Evolutionary conservation across 1,140 invertebrate species (phyloP).

Genomic region (Macrobrachium nipponense): DNA sequence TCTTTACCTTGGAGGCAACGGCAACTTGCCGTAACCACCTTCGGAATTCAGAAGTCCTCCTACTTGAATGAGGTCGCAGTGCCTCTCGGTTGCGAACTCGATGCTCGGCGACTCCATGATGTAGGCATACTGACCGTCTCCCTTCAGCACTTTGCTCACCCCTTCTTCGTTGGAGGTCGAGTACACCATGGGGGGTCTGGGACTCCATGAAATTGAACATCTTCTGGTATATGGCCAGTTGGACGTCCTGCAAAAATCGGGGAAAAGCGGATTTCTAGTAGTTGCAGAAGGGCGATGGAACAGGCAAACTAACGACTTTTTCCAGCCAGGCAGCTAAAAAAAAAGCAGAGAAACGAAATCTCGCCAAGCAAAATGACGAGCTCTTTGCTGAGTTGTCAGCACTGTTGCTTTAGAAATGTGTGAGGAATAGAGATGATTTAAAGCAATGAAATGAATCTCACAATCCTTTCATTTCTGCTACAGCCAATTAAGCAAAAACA

Average conservation of each 20-base stretch:
- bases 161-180: constrained; percentile 64
- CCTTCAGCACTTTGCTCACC: constrained; percentile 57
- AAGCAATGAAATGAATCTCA: too few relatives aligned
- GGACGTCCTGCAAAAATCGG: constrained; percentile 70
- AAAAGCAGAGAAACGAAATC: too few relatives aligned
- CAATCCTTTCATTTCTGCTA: too few relatives aligned
- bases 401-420: too few relatives aligned
- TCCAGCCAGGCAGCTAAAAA: too few relatives aligned
- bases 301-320: too few relatives aligned
- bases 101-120: constrained; percentile 65
- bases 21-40: constrained; percentile 70
- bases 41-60: constrained; percentile 69
- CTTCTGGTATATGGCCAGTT: constrained; percentile 70
- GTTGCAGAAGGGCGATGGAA: too few relatives aligned
- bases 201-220: constrained; percentile 74
- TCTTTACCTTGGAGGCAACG: constrained; percentile 67
- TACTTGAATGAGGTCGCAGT: constrained; percentile 68
- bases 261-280: too few relatives aligned
- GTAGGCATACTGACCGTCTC: constrained; percentile 64
- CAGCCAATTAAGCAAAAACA: too few relatives aligned
- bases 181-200: constrained; percentile 69
- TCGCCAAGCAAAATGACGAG: too few relatives aligned
- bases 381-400: too few relatives aligned
- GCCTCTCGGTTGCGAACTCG: constrained; percentile 68
- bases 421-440: too few relatives aligned